phyloP scores from a whole-genome alignment of 2,888 invertebrate species.

The Synergus itoensis region DNA sequence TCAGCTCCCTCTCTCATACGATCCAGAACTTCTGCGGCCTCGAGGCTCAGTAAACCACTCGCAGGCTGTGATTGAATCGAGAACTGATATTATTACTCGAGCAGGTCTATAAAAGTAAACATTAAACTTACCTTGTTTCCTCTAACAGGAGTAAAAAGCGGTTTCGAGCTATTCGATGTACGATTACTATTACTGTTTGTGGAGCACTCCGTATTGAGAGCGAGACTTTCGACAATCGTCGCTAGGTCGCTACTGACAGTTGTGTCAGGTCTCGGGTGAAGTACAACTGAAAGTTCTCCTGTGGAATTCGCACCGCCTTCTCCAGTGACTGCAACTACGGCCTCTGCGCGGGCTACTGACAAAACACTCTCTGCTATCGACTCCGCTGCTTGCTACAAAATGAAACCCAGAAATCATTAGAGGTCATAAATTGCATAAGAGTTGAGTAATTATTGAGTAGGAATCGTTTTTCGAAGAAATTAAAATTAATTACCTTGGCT shows the following conservation, averaged over 20 bases:
- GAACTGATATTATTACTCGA: conserved; percentile 37
- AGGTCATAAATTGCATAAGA: not conserved
- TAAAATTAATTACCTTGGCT: conserved; percentile 80
- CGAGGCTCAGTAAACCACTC: conserved; percentile 76
- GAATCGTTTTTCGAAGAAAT: not conserved
- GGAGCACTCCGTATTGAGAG: conserved; percentile 79
- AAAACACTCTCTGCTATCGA: conserved; percentile 92
- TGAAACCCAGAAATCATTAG: not conserved
- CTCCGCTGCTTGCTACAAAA: conserved; percentile 87
- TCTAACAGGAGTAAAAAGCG: conserved; percentile 70
- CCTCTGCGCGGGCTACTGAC: conserved; percentile 86
- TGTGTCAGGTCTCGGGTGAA: conserved; percentile 82
- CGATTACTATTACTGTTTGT: conserved; percentile 81
- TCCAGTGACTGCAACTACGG: conserved; percentile 81
- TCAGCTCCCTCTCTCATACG: conserved; percentile 85
- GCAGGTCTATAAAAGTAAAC: conserved; percentile 26
- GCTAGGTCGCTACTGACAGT: conserved; percentile 85
- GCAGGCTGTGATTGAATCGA: conserved; percentile 60
- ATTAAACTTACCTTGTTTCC: conserved; percentile 71
- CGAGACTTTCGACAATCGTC: conserved; percentile 91
- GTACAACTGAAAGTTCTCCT: conserved; percentile 80
- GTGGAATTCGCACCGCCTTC: conserved; percentile 80
- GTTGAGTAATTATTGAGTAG: not conserved
- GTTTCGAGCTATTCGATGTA: conserved; percentile 75
- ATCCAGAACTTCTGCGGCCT: conserved; percentile 83